A percentile compares a stretch with the other conserved stretches of the same genome.
Evolutionary conservation across 92 coral and sea anemone genomes (phyloP).

Genomic region (Galaxea fascicularis): DNA sequence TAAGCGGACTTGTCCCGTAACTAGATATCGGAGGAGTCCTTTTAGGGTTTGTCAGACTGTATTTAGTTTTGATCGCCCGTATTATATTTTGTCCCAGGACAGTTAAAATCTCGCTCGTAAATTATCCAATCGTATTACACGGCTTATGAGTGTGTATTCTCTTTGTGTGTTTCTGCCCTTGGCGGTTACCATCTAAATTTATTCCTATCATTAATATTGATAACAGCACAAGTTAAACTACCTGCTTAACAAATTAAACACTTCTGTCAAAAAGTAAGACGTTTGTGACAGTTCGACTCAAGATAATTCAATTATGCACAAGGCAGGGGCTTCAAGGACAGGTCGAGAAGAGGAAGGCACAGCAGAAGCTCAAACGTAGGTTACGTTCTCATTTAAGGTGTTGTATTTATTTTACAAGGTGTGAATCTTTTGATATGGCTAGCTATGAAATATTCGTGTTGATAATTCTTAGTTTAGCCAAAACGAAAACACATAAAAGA

Average conservation of each 20-base stretch:
- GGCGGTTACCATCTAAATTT: slow-evolving; percentile 20
- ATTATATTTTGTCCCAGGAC: background rate
- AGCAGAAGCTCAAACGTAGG: slow-evolving; percentile 3
- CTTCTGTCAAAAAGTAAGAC: slow-evolving; percentile 46
- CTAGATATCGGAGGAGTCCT: too few species aligned
- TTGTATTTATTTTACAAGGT: background rate
- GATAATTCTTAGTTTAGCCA: slow-evolving; percentile 1
- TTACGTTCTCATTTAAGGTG: background rate
- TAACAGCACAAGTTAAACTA: slow-evolving; percentile 53
- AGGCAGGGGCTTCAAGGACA: background rate
- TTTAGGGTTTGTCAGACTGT: too few species aligned
- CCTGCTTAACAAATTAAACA: slow-evolving; percentile 52
- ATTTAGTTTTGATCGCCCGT: too few species aligned
- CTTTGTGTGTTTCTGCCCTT: background rate
- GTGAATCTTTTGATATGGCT: background rate
- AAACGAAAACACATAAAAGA: background rate
- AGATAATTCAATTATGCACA: slow-evolving; percentile 56
- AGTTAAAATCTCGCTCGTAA: background rate
- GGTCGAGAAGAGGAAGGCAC: background rate
- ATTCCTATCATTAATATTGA: slow-evolving; percentile 47
- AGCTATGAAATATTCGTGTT: background rate
- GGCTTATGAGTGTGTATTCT: background rate
- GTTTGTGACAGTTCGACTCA: slow-evolving; percentile 28
- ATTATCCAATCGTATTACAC: background rate
- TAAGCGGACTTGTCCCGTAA: too few species aligned